Evolutionary conservation across 2,797 vertebrate genomes (phyloP).

Genomic region (Hirundo rustica): DNA sequence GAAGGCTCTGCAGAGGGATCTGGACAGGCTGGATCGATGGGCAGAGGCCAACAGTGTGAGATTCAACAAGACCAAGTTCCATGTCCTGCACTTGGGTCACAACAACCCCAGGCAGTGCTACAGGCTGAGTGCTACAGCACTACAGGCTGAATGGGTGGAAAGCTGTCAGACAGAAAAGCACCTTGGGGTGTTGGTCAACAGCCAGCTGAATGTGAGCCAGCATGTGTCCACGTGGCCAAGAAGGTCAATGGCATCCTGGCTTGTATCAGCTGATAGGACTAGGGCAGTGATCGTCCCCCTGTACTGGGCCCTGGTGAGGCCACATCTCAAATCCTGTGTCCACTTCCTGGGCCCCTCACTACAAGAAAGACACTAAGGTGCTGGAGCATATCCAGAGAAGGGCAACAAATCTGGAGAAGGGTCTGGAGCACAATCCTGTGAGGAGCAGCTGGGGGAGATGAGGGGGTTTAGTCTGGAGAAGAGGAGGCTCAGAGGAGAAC

Average conservation of each 20-base stretch:
- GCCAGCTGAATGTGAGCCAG: background rate
- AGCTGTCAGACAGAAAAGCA: background rate
- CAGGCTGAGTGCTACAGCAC: background rate
- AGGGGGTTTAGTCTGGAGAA: background rate
- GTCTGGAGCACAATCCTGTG: background rate
- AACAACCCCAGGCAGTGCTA: background rate
- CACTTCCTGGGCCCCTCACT: background rate
- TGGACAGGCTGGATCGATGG: background rate
- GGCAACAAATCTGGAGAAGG: no score
- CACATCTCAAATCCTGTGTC: background rate
- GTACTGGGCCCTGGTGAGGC: background rate
- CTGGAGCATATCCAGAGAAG: background rate
- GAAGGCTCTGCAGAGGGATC: background rate
- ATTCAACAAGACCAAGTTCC: background rate
- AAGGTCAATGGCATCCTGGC: background rate
- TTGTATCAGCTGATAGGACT: background rate
- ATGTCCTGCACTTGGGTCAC: background rate
- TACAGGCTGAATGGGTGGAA: background rate
- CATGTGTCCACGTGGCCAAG: background rate
- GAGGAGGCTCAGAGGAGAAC: background rate
- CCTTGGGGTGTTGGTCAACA: background rate
- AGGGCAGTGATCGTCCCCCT: background rate
- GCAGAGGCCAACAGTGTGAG: rapidly evolving
- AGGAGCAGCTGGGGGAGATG: background rate
- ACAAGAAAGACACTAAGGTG: background rate